These are phyloP conservation scores for Umimayanthus kanabou DNA, from an alignment of 92 coral and sea anemone species.

Conservation along the genomic window DNA sequence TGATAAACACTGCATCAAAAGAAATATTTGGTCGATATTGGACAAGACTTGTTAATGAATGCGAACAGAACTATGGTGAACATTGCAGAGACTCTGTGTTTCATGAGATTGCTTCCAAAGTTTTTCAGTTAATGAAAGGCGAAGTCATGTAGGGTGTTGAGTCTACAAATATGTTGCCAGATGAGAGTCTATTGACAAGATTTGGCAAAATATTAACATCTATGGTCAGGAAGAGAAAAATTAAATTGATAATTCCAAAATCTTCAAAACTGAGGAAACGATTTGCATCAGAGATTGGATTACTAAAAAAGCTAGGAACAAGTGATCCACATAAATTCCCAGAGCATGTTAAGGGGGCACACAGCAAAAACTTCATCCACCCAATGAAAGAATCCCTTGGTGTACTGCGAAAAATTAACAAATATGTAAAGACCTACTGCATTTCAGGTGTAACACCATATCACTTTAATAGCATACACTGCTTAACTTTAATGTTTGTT, in stretches of 20 bases:
- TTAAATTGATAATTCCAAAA: background rate
- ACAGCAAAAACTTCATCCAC: constrained; percentile 32
- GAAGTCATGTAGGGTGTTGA: constrained; percentile 22
- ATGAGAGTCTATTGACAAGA: constrained; percentile 13
- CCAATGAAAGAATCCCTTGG: constrained; percentile 22
- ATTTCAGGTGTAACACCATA: constrained; percentile 7
- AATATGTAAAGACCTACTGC: constrained; percentile 31
- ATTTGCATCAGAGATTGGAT: constrained; percentile 17
- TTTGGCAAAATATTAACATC: constrained; percentile 24
- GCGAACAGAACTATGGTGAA: constrained; percentile 9
- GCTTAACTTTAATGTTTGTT: constrained; percentile 15
- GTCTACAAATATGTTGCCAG: constrained; percentile 1
- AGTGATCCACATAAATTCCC: constrained; percentile 37
- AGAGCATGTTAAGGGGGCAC: constrained; percentile 31
- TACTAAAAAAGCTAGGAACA: constrained; percentile 22
- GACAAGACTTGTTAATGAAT: constrained; percentile 4
- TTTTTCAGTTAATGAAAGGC: constrained; percentile 23
- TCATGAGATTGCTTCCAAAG: constrained; percentile 19
- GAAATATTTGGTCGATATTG: constrained; percentile 27
- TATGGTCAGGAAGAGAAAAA: constrained; percentile 16
- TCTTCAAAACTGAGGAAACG: constrained; percentile 11
- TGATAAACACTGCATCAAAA: constrained; percentile 3
- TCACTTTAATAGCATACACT: background rate
- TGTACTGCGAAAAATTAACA: constrained; percentile 15
- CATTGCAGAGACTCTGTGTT: constrained; percentile 33